Percentiles rank a stretch among this genome's conserved stretches.
Conservation (phyloP, 2,888 invertebrate species). For the Leptogaster cylindrica region DNA sequence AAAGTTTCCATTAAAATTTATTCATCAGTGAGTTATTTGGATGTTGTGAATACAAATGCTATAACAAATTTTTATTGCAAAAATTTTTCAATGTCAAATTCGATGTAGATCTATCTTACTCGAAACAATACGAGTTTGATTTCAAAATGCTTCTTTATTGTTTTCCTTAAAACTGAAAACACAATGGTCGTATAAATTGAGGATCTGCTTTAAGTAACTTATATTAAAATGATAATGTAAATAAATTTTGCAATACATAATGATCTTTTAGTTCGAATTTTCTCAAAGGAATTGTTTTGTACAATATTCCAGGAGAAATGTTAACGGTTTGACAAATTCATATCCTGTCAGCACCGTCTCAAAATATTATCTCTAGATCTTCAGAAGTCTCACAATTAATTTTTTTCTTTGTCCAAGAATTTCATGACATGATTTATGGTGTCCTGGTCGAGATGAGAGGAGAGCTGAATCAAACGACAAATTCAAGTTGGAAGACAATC, state of each 20-base stretch:
- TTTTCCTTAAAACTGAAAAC: no score
- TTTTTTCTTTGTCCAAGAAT: constrained; percentile 38
- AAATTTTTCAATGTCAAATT: no score
- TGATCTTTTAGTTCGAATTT: not conserved
- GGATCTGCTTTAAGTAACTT: no score
- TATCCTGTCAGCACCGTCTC: constrained; percentile 45
- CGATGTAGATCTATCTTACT: no score
- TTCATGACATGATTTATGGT: constrained; percentile 46
- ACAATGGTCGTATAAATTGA: no score
- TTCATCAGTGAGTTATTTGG: no score
- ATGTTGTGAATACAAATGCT: no score
- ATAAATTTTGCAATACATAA: not conserved
- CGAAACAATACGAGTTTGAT: no score
- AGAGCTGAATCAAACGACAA: constrained; percentile 11
- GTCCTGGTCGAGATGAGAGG: constrained; percentile 26
- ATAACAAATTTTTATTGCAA: no score
- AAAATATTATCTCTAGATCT: constrained; percentile 48
- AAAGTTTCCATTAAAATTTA: no score
- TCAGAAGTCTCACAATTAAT: constrained; percentile 45
- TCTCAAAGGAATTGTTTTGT: constrained; percentile 3
- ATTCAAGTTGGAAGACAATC: constrained; percentile 25
- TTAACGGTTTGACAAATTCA: constrained; percentile 48
- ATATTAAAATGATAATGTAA: not conserved
- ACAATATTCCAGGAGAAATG: constrained; percentile 35
- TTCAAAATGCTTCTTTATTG: no score